Percentiles rank a stretch among this genome's conserved stretches.
phyloP scores from a whole-genome alignment of 2,113 vertebrate genomes.

The Triplophysa rosa region DNA sequence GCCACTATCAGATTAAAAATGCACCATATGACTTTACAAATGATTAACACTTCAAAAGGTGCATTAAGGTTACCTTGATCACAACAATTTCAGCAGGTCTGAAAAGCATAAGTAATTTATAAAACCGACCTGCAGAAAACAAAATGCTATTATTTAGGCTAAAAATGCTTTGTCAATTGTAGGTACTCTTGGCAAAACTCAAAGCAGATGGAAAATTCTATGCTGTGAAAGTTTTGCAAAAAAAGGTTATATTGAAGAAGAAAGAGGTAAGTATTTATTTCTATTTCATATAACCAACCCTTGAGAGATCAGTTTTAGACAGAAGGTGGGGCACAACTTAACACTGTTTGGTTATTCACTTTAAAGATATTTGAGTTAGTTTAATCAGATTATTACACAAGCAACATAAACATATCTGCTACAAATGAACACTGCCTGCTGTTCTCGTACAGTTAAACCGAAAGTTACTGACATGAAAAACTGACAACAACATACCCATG shows the following conservation, averaged over 20 bases:
- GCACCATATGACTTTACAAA: constrained; percentile 56
- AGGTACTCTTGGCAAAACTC: constrained; percentile 94
- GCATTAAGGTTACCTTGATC: constrained; percentile 43
- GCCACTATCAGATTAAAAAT: constrained; percentile 47
- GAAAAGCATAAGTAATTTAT: background rate
- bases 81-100: too few species aligned
- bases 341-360: too few species aligned
- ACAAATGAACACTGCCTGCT: background rate
- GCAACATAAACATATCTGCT: background rate
- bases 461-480: too few species aligned
- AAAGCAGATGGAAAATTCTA: constrained; percentile 91
- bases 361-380: too few species aligned
- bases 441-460: too few species aligned
- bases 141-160: background rate
- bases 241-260: constrained; percentile 95
- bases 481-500: too few species aligned
- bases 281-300: background rate
- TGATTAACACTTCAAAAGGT: constrained; percentile 64
- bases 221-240: constrained; percentile 95
- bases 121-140: background rate
- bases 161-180: constrained; percentile 47
- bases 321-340: background rate
- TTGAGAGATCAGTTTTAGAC: background rate
- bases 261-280: constrained; percentile 82
- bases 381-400: background rate